Base-by-base conservation (phyloP, 2,797 vertebrate genomes). In the Neoniphon sammara region DNA sequence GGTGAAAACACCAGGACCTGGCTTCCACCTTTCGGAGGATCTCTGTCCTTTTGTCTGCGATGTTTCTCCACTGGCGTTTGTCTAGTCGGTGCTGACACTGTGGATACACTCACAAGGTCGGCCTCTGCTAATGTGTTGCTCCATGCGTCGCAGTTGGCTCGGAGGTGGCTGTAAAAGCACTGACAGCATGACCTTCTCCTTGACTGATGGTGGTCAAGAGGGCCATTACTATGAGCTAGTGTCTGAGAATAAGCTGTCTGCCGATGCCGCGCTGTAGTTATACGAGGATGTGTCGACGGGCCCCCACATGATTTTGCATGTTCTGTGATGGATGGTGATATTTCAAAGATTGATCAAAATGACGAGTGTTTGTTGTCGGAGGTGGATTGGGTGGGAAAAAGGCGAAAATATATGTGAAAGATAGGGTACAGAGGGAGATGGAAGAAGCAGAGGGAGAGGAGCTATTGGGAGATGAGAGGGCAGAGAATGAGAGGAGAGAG, bases 171-270 rank as follows among this genome's bases (percentile, higher is more conserved):
- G 87, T 88, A 83, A 91, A 91, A 84, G 82, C 73, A 50, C 74
- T 82, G 84, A 90, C 89, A 87, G 79, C 79, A 63, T 87, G 90
- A 92, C 90, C 91, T 91, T 92, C 89, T 86, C 76, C 78, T 46
- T 93, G 90, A 92, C 85, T 71, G 85, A 92, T 90, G 85, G 68
- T 72, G 85, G 87, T 80, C 85, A 79, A 34, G 77, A 78, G 76
- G 75, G 78, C 70, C 65, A 60, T 90, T 90, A 81, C 75, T 56
- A 64, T 81, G 64, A 88, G 76, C 72, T 59, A 73, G 70, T 68
- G 59, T 72, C 75, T 73, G 25, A 21, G 27, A 42, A 44, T 42
- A 10, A 73, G 83, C 54, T 53, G 46, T 69, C 59, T 20, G 36
- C 65, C 44, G 70, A 20, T 5, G 25, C 27, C 57, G 25, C 15